Percentiles rank a stretch among this genome's conserved stretches.
Conservation (phyloP, 2,113 vertebrate species). For the Procapra przewalskii region DNA sequence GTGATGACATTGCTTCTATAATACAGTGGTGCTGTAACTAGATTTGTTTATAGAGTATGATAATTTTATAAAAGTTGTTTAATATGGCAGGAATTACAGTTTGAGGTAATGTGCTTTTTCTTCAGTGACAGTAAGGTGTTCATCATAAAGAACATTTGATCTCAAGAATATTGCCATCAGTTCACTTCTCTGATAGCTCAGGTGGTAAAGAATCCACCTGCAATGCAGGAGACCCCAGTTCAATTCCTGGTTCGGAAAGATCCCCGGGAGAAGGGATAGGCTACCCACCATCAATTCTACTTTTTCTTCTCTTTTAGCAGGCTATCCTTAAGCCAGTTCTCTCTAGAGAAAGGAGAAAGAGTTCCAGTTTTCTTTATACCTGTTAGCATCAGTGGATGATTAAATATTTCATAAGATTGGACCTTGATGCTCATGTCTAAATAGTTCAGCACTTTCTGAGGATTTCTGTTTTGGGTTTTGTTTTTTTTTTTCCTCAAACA, state of each 20-base stretch:
- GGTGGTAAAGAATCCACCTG: not conserved
- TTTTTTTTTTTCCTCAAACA: not conserved
- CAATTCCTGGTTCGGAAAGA: not conserved
- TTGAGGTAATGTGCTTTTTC: not conserved
- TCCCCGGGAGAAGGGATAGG: not conserved
- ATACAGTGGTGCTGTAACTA: not conserved
- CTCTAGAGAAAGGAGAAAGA: not conserved
- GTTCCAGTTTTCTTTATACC: not conserved
- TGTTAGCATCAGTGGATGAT: not conserved
- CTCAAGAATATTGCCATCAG: not conserved
- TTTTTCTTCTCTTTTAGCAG: not conserved
- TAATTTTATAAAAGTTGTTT: not conserved
- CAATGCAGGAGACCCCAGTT: not conserved
- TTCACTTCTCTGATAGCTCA: not conserved
- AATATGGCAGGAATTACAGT: not conserved
- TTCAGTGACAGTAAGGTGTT: not conserved
- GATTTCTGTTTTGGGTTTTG: not conserved
- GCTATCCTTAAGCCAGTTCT: not conserved
- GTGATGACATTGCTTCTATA: not conserved
- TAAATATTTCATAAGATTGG: not conserved
- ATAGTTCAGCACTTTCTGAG: not conserved
- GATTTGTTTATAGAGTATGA: not conserved
- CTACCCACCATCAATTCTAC: not conserved
- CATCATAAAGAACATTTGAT: not conserved
- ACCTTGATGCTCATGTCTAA: not conserved